Percentiles rank a stretch among this genome's conserved stretches.
These are phyloP conservation scores for Leptogaster cylindrica DNA, from an alignment of 2,888 invertebrate species.

Conservation along the genomic window DNA sequence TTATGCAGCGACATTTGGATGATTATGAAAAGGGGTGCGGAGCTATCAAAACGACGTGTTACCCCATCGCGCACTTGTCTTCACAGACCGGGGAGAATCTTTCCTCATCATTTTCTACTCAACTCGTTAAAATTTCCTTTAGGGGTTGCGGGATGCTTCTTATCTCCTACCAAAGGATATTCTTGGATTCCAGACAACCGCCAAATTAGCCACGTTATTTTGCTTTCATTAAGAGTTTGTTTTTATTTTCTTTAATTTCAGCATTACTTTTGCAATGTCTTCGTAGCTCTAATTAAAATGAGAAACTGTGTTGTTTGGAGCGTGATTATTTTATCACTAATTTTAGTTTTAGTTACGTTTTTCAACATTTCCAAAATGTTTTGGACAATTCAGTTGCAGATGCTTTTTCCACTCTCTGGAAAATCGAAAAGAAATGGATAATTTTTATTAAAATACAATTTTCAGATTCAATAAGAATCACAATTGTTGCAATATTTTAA, in stretches of 20 bases:
- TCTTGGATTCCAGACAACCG: conserved; percentile 5
- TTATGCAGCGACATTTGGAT: too few relatives aligned
- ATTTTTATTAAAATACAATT: too few relatives aligned
- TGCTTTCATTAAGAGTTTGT: conserved; percentile 29
- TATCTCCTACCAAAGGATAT: conserved; percentile 10
- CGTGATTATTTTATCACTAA: background rate
- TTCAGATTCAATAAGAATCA: too few relatives aligned
- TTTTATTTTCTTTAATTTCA: conserved; percentile 29
- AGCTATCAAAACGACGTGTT: conserved; percentile 34
- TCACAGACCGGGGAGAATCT: conserved; percentile 21
- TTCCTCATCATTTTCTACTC: conserved; percentile 38
- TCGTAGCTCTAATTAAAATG: background rate
- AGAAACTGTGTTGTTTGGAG: background rate
- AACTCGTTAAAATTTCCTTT: conserved; percentile 29
- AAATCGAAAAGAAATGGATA: background rate
- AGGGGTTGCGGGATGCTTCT: conserved; percentile 19
- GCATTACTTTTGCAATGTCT: background rate
- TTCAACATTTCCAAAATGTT: background rate
- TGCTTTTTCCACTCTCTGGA: background rate
- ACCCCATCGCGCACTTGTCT: conserved; percentile 26
- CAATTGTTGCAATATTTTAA: too few relatives aligned
- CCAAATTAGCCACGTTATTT: conserved; percentile 32
- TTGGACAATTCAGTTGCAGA: background rate
- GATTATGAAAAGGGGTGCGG: too few relatives aligned
- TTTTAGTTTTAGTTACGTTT: background rate